Evolutionary conservation across 2,888 invertebrate genomes (phyloP).

Genomic region (Piscicola geometra): DNA sequence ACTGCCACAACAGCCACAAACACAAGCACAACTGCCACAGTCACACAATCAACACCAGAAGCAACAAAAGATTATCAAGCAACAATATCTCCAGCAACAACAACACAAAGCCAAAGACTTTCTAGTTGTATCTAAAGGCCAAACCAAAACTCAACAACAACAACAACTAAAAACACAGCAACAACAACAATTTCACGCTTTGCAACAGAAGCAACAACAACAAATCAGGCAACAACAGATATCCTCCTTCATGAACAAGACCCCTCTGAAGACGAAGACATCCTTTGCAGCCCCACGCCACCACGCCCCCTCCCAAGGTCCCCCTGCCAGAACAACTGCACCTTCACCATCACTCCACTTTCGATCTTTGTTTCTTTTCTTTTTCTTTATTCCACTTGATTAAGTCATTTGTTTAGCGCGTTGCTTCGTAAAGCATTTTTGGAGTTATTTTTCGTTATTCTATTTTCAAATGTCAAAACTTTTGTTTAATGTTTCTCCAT

Average conservation of each 20-base stretch:
- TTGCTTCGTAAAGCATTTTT: too few species aligned
- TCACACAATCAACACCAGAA: not conserved
- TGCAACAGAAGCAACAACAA: not conserved
- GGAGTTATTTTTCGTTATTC: too few species aligned
- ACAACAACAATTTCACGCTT: constrained; percentile 6
- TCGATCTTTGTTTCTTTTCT: not conserved
- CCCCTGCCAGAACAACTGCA: not conserved
- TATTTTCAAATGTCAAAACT: too few species aligned
- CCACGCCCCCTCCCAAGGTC: not conserved
- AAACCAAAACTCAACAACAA: not conserved
- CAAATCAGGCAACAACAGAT: constrained; percentile 5
- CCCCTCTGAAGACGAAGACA: not conserved
- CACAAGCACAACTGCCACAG: not conserved
- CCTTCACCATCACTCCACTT: not conserved
- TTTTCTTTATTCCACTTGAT: too few species aligned
- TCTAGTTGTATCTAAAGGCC: not conserved
- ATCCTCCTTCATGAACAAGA: not conserved
- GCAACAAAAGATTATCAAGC: constrained; percentile 5
- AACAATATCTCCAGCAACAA: not conserved
- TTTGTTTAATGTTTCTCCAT: too few species aligned
- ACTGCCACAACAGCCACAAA: not conserved
- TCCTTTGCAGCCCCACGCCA: not conserved
- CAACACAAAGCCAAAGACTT: constrained; percentile 13
- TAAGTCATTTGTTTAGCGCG: too few species aligned
- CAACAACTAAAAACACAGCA: not conserved